phyloP scores from a whole-genome alignment of 2,888 invertebrate genomes.

The Tachystola acroxantha region DNA sequence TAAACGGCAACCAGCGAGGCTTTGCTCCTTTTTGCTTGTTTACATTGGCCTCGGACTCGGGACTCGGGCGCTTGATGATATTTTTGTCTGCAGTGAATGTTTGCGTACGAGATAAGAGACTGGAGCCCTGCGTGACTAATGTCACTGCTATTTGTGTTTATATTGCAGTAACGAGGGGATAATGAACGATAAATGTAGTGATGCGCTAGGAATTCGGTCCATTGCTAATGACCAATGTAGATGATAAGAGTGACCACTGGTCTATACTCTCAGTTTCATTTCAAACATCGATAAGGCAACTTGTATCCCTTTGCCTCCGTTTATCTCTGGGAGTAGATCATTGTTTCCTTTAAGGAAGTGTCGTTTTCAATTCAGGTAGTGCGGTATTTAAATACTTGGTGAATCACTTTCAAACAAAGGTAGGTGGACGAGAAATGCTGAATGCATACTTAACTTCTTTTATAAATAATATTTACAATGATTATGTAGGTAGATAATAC shows the following conservation, averaged over 20 bases:
- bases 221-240: slow-evolving; percentile 42
- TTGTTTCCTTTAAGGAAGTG: too few relatives aligned
- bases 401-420: too few relatives aligned
- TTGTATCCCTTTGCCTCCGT: slow-evolving; percentile 4
- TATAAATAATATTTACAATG: too few relatives aligned
- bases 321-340: not conserved
- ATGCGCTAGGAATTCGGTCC: slow-evolving; percentile 51
- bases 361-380: too few relatives aligned
- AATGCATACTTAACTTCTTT: too few relatives aligned
- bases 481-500: too few relatives aligned
- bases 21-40: slow-evolving; percentile 9
- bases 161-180: slow-evolving; percentile 49
- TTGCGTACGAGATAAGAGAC: slow-evolving; percentile 42
- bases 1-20: slow-evolving; percentile 4
- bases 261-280: slow-evolving; percentile 44
- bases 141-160: slow-evolving; percentile 52
- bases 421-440: too few relatives aligned
- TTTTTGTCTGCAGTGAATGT: slow-evolving; percentile 37
- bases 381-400: too few relatives aligned
- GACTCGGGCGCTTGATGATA: too few relatives aligned
- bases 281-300: slow-evolving; percentile 24
- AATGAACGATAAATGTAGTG: slow-evolving; percentile 51
- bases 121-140: slow-evolving; percentile 54
- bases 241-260: slow-evolving; percentile 31
- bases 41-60: slow-evolving; percentile 7